phyloP scores from a whole-genome alignment of 2,888 invertebrate species.

The Eudasyphora cyanicolor region DNA sequence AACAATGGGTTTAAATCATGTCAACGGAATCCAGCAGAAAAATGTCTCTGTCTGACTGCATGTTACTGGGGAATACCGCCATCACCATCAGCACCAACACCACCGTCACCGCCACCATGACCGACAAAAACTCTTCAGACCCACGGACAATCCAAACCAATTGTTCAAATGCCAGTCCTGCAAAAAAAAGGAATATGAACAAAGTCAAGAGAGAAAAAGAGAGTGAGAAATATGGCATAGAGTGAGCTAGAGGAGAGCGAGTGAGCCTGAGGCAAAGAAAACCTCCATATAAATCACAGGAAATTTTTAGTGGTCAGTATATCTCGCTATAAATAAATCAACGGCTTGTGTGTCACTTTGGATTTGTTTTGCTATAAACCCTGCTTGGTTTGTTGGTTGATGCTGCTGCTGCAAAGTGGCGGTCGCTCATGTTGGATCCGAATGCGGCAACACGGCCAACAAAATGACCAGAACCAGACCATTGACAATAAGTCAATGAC shows the following conservation, averaged over 20 bases:
- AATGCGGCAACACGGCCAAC: conserved; percentile 6
- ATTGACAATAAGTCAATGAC: too few relatives aligned
- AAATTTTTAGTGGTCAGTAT: conserved; percentile 44
- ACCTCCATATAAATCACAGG: conserved; percentile 41
- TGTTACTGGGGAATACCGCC: background rate
- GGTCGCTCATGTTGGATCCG: background rate
- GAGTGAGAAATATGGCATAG: background rate
- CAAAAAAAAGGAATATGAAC: background rate
- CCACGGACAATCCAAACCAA: background rate
- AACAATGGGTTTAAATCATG: conserved; percentile 38
- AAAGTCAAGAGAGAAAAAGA: background rate
- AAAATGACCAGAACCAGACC: too few relatives aligned
- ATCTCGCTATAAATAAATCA: conserved; percentile 46
- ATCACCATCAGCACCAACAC: background rate
- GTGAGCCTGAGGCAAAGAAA: background rate
- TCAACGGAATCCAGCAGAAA: conserved; percentile 16
- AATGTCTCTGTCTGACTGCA: background rate
- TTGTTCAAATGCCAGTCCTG: background rate
- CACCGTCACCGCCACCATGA: background rate
- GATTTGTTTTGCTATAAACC: conserved; percentile 27
- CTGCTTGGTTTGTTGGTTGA: background rate
- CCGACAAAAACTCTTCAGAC: background rate
- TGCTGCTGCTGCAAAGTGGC: background rate
- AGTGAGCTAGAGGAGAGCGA: background rate
- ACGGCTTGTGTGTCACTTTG: conserved; percentile 41